A percentile compares a stretch with the other conserved stretches of the same genome.
phyloP scores from a whole-genome alignment of 2,797 vertebrate species.

The Avahi laniger region DNA sequence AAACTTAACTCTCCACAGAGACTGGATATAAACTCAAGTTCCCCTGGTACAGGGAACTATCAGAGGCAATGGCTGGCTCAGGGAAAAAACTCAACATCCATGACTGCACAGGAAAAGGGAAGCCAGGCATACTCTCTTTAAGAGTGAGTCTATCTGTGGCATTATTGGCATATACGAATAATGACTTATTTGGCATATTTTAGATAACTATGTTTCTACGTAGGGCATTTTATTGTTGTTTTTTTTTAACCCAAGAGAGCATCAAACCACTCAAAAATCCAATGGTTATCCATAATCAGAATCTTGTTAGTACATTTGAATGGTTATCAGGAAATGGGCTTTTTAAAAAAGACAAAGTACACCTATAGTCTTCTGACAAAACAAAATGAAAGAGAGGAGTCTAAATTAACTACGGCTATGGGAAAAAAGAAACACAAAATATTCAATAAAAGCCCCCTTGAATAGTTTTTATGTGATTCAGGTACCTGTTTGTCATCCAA shows the following conservation, averaged over 20 bases:
- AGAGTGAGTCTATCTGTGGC: not conserved
- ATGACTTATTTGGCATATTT: not conserved
- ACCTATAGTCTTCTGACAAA: not conserved
- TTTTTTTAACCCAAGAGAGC: not conserved
- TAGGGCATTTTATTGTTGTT: not conserved
- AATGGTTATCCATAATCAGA: not conserved
- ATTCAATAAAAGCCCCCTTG: conserved; percentile 10
- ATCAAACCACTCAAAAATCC: conserved; percentile 1
- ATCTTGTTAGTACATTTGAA: conserved; percentile 31
- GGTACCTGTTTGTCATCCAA: conserved; percentile 42
- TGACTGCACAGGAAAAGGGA: not conserved
- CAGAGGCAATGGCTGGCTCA: not conserved
- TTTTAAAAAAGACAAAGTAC: conserved; percentile 14
- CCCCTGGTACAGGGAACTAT: not conserved
- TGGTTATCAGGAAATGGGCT: conserved; percentile 42
- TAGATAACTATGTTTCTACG: not conserved
- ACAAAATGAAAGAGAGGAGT: not conserved
- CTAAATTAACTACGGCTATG: not conserved
- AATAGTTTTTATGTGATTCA: conserved; percentile 41
- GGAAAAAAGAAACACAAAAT: not conserved
- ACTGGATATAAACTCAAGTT: not conserved
- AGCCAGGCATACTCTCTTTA: not conserved
- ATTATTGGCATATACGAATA: not conserved
- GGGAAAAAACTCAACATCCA: not conserved
- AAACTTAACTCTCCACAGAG: not conserved